Evolutionary conservation across 1,140 invertebrate genomes (phyloP), one percentile per base, ranked within the genome.

Genomic region (Plutomurus gul): DNA sequence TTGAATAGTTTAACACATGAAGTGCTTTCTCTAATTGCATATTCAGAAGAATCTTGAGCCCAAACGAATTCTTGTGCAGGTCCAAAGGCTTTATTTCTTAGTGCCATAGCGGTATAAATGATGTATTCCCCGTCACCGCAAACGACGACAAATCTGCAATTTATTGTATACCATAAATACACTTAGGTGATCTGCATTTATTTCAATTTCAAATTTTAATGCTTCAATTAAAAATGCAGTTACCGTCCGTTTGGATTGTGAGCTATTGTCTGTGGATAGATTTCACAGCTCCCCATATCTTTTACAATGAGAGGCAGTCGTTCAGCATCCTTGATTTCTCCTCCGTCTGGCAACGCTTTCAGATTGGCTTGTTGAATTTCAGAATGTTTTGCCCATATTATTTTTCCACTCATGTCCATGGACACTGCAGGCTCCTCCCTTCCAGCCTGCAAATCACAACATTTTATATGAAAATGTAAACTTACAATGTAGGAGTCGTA

Each of bases 81-180:
- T 4, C 98, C 98, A 87, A 99, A 99, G 11, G 96, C 96, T 87
- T 99, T 99, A 86, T 99, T 99, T 51, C 98, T 90, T 39, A 99
- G 88, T 0, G 97, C 97, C 96, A 99, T 98, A 0, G 98, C 96
- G 0, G 98, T 99, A 87, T 99, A 99, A 83, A 99, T 99, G 16
- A 99, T 99, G 86, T 99, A 99, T 86, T 99, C 98, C 0, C 98
- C 98, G 88, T 99, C 98, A 10, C 98, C 98, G 87, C 98, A 99
- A 8, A 99, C 97, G 4, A 99, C 98, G 2, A 99, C 93, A 88
- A 99, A 99, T 60, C 91, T 91, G 4, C 13, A 51, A 5, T 7
- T 11, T 25, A 51, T 3, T 51, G n/a, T 65, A 4, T 0, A 36
- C 2, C 77, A n/a, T 20, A 18, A 82, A 84, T 70, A 77, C 36